Base-by-base conservation (phyloP, 1,140 invertebrate species). In the Drosophila gunungcola region DNA sequence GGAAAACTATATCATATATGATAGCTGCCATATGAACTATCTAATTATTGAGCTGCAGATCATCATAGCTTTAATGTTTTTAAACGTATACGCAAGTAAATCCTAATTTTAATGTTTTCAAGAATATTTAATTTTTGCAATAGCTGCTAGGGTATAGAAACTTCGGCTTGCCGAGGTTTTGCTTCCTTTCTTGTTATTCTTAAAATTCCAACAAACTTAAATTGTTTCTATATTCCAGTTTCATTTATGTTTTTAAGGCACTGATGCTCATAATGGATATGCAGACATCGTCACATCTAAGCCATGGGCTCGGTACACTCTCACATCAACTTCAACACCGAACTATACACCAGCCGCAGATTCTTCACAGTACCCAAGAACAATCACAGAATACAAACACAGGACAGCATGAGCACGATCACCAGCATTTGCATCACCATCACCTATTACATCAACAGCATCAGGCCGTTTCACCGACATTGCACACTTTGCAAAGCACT, bases 251-350 rank as follows among this genome's bases (percentile, higher is more conserved):
- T 52, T 75, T 84, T 32, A 53, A 90, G 84, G 54, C 70, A 49
- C 64, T 73, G 76, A 90, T 84, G 79, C 73, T 91, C 53, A 91
- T 70, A 70, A 92, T 92, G 91, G 91, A 92, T 70, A 82, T 91
- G 78, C 90, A 91, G 74, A 78, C 90, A 58, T 61, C 84, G 46
- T 55, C 90, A 75, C 68, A 78, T 73, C 78, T 81, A 53, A 77
- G 70, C 79, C 75, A 91, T 76, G 90, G 82, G 55, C 64, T 91
- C 41, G 64, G 74, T 32, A 55, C 79, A 55, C 62, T 88, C 21
- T 79, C 77, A 49, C 78, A 91, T 51, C 85, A 85, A 27, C 73
- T 80, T 27, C 74, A 81, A 54, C 67, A 81, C 34, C 80, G 72
- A 38, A 65, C 77, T 27, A 58, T 64, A 27, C 67, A 73, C 27